Base-by-base conservation (phyloP, 2,888 invertebrate genomes). In the Gymnosoma rotundatum region DNA sequence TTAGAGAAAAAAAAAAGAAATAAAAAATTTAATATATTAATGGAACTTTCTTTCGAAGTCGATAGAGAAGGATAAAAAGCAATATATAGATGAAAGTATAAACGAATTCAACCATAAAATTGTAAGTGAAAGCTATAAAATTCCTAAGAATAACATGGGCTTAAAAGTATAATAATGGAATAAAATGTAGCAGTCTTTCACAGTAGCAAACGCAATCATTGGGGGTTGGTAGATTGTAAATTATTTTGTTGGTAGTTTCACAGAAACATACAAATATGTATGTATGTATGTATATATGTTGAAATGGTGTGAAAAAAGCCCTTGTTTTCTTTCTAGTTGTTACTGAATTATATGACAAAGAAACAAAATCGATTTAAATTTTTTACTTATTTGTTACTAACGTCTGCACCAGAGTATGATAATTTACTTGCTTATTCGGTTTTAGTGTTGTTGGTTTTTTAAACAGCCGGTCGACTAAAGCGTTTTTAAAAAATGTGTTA, bases 11-110 rank as follows among this genome's bases (percentile, higher is more conserved):
- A 42, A n/a, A 12, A 58, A 14, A 25, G 16, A 66, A 56, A 61
- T 58, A 38, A 64, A 66, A 70, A 87, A 87, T 87, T 86, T 88
- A 87, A 88, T 88, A 88, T 86, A 89, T 90, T 89, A 90, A 88
- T 88, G 87, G 85, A 87, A 88, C 86, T 88, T 88, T 36, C 2
- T 48, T 14, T 7, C 12, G 38, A 60, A 74, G 48, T 48, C n/a
- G 21, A 36, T 21, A 21, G 54, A 21, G 64, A 20, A 60, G 78
- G 45, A 52, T 70, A 61, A 56, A 32, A 52, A n/a, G 36, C 7
- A 32, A 54, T 63, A 63, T 56, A 61, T 67, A 16, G 54, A 80
- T 61, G 42, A 61, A 73, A 73, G 61, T 42, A 74, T 61, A 67
- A 80, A 80, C 20, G 80, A 83, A 76, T 76, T 80, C 48, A 21